Evolutionary conservation across 2,797 vertebrate species (phyloP).

Genomic region (Agapornis canus): DNA sequence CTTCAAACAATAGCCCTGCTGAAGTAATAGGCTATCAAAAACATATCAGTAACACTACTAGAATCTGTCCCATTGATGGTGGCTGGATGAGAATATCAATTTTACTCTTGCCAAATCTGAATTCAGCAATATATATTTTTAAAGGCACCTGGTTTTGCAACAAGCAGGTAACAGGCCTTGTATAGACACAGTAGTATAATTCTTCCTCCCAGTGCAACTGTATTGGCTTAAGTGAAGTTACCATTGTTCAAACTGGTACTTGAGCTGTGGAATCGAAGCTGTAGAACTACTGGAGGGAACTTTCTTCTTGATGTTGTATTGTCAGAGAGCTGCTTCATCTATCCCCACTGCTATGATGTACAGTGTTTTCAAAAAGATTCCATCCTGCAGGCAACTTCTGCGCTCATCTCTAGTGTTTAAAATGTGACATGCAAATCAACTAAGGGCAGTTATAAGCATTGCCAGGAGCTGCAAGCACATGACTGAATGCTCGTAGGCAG

Average conservation of each 20-base stretch:
- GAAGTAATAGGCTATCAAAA: background rate
- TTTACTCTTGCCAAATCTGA: background rate
- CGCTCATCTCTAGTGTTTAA: background rate
- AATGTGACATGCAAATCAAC: constrained; percentile 20
- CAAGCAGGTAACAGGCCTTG: background rate
- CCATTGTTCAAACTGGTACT: background rate
- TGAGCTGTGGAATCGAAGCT: constrained; percentile 30
- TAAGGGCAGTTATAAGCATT: background rate
- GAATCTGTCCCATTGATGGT: background rate
- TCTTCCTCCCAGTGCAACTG: background rate
- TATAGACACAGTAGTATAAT: background rate
- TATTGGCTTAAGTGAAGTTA: background rate
- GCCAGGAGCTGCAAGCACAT: background rate
- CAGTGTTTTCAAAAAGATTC: constrained; percentile 13
- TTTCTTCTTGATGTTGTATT: background rate
- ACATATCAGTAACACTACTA: rapidly evolving
- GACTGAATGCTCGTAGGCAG: background rate
- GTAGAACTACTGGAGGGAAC: constrained; percentile 34
- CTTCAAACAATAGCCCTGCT: background rate
- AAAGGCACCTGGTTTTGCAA: background rate
- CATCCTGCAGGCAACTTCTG: background rate
- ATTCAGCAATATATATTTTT: background rate
- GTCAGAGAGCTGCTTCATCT: background rate
- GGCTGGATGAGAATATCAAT: background rate
- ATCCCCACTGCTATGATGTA: background rate